These are phyloP conservation scores for Scarus forsteni DNA, from an alignment of 2,797 vertebrate species.

Conservation along the genomic window DNA sequence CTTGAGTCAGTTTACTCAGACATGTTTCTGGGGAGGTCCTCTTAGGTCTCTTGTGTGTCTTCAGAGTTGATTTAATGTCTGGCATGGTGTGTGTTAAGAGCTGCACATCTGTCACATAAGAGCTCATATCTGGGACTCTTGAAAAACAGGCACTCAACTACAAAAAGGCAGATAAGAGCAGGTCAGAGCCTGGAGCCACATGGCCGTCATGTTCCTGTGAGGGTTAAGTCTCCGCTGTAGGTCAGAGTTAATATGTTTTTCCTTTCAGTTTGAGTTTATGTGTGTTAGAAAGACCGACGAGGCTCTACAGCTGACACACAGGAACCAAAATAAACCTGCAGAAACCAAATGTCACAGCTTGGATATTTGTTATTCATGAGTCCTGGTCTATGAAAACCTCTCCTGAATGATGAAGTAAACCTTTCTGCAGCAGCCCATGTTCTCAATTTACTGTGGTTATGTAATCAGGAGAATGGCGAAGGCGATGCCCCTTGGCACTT, in stretches of 20 bases:
- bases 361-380: constrained; percentile 26
- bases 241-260: constrained; percentile 28
- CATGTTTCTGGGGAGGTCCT: background rate
- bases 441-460: constrained; percentile 13
- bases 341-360: constrained; percentile 16
- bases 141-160: constrained; percentile 32
- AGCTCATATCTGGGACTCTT: constrained; percentile 17
- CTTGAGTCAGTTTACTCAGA: too few relatives aligned
- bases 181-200: constrained; percentile 17
- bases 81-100: background rate
- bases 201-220: constrained; percentile 5
- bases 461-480: constrained; percentile 3
- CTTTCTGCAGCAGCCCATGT: background rate
- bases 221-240: constrained; percentile 39
- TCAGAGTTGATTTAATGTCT: constrained; percentile 18
- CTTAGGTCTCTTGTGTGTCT: background rate
- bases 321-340: constrained; percentile 27
- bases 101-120: background rate
- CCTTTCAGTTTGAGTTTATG: constrained; percentile 14
- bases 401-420: constrained; percentile 1
- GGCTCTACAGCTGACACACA: background rate
- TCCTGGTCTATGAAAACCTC: background rate
- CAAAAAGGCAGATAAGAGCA: constrained; percentile 36
- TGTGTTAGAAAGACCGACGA: background rate
- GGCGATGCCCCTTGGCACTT: constrained; percentile 4